These are phyloP conservation scores for Diplosoma virens DNA, from an alignment of 23 tunicate species.

Conservation along the genomic window DNA sequence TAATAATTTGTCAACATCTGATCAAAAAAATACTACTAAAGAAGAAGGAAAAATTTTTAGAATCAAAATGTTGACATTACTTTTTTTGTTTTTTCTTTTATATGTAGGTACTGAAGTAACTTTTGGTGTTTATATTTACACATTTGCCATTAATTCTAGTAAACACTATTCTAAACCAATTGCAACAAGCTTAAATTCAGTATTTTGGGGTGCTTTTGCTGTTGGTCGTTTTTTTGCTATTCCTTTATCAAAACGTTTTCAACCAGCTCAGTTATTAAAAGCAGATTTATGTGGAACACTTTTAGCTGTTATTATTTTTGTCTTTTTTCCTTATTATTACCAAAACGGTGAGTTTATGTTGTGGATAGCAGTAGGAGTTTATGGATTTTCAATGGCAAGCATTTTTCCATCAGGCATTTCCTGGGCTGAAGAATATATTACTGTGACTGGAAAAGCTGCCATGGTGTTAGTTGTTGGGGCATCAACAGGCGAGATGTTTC, in stretches of 20 bases:
- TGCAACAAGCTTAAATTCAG: conserved; percentile 42
- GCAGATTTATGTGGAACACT: conserved; percentile 56
- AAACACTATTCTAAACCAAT: conserved; percentile 55
- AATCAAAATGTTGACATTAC: conserved; percentile 27
- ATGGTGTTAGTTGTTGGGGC: conserved; percentile 71
- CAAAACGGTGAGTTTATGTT: conserved; percentile 34
- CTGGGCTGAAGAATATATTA: conserved; percentile 81
- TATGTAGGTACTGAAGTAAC: conserved; percentile 82
- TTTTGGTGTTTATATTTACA: conserved; percentile 62
- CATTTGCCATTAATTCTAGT: conserved; percentile 50
- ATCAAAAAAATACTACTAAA: conserved; percentile 57
- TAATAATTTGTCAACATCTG: not conserved
- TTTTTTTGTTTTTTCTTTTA: conserved; percentile 51
- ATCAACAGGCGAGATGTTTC: conserved; percentile 72
- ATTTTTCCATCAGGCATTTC: conserved; percentile 80
- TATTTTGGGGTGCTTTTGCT: conserved; percentile 83
- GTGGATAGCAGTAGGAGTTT: conserved; percentile 56
- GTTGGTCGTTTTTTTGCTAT: conserved; percentile 61
- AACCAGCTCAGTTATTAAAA: conserved; percentile 26
- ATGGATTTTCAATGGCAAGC: conserved; percentile 88
- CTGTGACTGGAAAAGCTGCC: conserved; percentile 78
- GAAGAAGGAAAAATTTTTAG: conserved; percentile 57
- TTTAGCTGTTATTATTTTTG: conserved; percentile 32
- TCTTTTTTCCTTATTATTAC: conserved; percentile 48
- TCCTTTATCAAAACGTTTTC: conserved; percentile 41